phyloP scores from a whole-genome alignment of 64 coral and sea anemone species.

The Anthopleura sola region DNA sequence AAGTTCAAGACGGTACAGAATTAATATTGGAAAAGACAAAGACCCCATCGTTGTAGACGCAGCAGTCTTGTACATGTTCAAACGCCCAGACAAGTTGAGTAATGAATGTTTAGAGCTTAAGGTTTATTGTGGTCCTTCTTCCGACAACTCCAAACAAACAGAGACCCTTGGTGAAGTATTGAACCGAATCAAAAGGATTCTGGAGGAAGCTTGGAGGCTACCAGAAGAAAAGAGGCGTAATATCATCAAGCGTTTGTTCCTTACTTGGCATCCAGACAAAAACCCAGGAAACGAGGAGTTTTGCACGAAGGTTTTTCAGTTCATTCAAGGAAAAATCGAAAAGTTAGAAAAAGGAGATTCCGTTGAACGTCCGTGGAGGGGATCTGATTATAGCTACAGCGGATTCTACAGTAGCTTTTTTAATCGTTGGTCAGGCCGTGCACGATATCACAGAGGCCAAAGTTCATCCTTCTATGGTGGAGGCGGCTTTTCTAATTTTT shows the following conservation, averaged over 20 bases:
- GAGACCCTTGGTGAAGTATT: slow-evolving; percentile 31
- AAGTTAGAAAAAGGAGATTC: not conserved
- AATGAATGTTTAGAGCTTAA: not conserved
- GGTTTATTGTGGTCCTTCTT: not conserved
- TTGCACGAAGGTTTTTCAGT: slow-evolving; percentile 25
- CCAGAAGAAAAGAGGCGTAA: not conserved
- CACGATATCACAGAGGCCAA: not conserved
- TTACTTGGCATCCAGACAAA: slow-evolving; percentile 51
- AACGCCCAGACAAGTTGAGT: slow-evolving; percentile 2
- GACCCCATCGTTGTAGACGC: slow-evolving; percentile 23
- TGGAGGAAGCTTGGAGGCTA: slow-evolving; percentile 42
- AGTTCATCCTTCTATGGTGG: not conserved
- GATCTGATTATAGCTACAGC: not conserved
- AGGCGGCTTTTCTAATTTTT: not conserved
- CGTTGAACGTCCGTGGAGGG: not conserved
- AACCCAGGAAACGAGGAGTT: slow-evolving; percentile 16
- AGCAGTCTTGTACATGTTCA: slow-evolving; percentile 50
- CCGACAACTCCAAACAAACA: not conserved
- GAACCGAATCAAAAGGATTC: slow-evolving; percentile 18
- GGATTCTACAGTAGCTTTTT: not conserved
- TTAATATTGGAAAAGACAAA: slow-evolving; percentile 45
- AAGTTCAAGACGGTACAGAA: slow-evolving; percentile 17
- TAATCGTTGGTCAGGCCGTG: not conserved
- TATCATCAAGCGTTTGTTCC: slow-evolving; percentile 40
- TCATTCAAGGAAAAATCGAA: slow-evolving; percentile 15